Evolutionary conservation across 2,797 vertebrate genomes (phyloP).

Genomic region (Cuniculus paca): DNA sequence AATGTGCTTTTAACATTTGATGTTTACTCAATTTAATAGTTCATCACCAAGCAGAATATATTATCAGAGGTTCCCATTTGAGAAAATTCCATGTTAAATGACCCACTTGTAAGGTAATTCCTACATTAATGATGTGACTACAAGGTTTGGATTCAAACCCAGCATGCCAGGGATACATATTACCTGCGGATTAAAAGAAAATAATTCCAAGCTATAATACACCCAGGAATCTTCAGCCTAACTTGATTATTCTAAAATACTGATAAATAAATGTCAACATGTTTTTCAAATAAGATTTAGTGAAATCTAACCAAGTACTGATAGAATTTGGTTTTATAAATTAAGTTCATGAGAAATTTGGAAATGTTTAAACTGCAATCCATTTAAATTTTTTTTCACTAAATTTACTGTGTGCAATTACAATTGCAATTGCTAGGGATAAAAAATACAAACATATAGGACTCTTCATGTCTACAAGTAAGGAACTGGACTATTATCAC

Average conservation of each 20-base stretch:
- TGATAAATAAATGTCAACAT: background rate
- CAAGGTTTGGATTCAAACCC: background rate
- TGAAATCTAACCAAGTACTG: background rate
- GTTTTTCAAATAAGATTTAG: background rate
- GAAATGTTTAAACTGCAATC: background rate
- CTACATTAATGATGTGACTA: background rate
- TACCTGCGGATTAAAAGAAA: background rate
- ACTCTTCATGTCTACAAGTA: background rate
- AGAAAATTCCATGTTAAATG: background rate
- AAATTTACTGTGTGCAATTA: background rate
- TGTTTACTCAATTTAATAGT: background rate
- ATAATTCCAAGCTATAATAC: background rate
- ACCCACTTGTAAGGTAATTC: background rate
- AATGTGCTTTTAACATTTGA: background rate
- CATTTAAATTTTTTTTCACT: background rate
- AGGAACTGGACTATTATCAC: background rate
- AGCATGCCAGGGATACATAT: background rate
- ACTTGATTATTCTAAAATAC: constrained; percentile 5
- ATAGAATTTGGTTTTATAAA: background rate
- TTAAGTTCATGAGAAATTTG: background rate
- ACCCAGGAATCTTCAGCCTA: background rate
- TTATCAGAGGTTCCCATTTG: background rate
- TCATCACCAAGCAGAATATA: background rate
- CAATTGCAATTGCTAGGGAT: background rate
- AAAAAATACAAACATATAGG: background rate